Evolutionary conservation across 23 tunicate genomes (phyloP).

Genomic region (Diplosoma virens): DNA sequence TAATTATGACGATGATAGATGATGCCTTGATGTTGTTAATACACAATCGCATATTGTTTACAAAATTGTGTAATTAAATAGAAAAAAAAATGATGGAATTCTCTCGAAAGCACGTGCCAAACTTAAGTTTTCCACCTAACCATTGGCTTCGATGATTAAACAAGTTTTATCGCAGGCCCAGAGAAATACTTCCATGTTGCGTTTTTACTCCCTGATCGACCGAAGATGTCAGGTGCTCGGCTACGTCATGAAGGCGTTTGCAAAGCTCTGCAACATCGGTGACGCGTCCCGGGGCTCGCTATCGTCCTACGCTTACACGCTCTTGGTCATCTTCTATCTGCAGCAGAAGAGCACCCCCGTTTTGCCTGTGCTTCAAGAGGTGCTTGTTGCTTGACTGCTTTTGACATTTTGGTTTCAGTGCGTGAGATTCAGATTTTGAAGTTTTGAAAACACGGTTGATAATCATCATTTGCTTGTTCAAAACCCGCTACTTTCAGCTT

Average conservation of each 20-base stretch:
- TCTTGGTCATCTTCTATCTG: constrained; percentile 86
- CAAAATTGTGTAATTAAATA: too few relatives aligned
- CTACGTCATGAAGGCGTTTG: constrained; percentile 90
- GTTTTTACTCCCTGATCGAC: constrained; percentile 68
- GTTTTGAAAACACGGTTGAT: background rate
- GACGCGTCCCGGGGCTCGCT: constrained; percentile 93
- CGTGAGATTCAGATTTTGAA: background rate
- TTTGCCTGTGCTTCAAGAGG: constrained; percentile 88
- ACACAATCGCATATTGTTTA: too few relatives aligned
- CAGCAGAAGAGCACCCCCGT: constrained; percentile 85
- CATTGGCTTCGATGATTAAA: too few relatives aligned
- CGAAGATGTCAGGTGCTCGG: constrained; percentile 74
- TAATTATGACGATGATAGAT: too few relatives aligned
- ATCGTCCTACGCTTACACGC: constrained; percentile 96
- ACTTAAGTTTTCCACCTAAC: too few relatives aligned
- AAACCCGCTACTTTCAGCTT: background rate
- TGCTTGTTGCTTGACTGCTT: background rate
- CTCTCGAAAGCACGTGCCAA: too few relatives aligned
- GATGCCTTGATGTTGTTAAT: too few relatives aligned
- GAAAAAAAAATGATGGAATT: too few relatives aligned
- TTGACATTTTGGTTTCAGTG: background rate
- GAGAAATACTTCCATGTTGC: constrained; percentile 78
- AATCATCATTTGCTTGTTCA: background rate
- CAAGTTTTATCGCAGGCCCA: constrained; percentile 54
- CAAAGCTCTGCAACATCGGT: constrained; percentile 80